phyloP scores from a whole-genome alignment of 1,140 invertebrate genomes.

The Hylaeus anthracinus region DNA sequence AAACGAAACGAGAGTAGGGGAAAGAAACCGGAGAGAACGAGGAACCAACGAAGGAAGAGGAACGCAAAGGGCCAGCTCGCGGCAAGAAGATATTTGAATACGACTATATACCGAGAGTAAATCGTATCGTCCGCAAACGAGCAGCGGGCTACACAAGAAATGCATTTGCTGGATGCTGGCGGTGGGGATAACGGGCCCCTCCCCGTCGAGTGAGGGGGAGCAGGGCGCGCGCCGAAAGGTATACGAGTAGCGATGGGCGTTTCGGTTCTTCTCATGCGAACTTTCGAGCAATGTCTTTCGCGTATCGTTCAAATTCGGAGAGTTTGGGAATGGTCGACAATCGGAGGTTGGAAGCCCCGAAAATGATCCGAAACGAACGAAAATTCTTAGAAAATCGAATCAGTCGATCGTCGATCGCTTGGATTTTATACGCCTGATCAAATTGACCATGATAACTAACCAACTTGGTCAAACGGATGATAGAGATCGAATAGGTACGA shows the following conservation, averaged over 20 bases:
- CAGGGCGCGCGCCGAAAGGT: slow-evolving; percentile 56
- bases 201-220: slow-evolving; percentile 46
- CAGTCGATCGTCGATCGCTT: not conserved
- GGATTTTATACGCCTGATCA: too few relatives aligned
- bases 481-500: too few relatives aligned
- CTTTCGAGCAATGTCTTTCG: not conserved
- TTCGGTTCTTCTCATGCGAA: not conserved
- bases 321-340: slow-evolving; percentile 2
- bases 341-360: not conserved
- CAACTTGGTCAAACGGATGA: too few relatives aligned
- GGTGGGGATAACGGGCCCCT: slow-evolving; percentile 31
- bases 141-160: slow-evolving; percentile 77
- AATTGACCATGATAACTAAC: too few relatives aligned
- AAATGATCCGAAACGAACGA: too few relatives aligned
- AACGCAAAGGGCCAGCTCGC: slow-evolving; percentile 24
- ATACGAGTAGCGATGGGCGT: slow-evolving; percentile 23
- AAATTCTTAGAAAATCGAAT: not conserved
- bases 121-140: slow-evolving; percentile 73
- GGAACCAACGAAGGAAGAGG: slow-evolving; percentile 8
- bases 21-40: slow-evolving; percentile 6
- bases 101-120: slow-evolving; percentile 73
- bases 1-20: slow-evolving; percentile 13
- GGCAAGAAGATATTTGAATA: slow-evolving; percentile 75
- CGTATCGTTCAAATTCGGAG: not conserved
- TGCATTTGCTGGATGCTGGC: slow-evolving; percentile 73